Evolutionary conservation across 1,140 invertebrate species (phyloP), one percentile per base, ranked within the genome.

Genomic region (Littorina saxatilis): DNA sequence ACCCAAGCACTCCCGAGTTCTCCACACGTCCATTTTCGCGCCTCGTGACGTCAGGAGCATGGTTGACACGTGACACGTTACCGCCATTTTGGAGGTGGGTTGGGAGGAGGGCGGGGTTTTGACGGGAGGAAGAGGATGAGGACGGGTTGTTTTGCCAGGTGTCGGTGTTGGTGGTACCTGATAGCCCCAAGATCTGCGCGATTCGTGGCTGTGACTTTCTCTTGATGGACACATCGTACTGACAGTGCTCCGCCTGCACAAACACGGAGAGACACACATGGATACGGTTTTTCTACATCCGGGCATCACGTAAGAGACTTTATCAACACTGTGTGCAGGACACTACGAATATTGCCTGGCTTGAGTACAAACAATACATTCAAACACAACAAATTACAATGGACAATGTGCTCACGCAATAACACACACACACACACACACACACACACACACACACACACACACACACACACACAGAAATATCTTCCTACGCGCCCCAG

Each of bases 181-280:
- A n/a, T n/a, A n/a, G n/a, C n/a, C n/a, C n/a, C n/a, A n/a, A n/a
- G n/a, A n/a, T n/a, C 29, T 39, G 7, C 32, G 66, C 35, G 32
- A 68, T 11, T 20, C 7, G 20, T 1, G 66, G 35, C 58, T 63
- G 76, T 35, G 76, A 78, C 39, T 63, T 37, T 39, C 55, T 63
- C 58, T 58, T 78, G 55, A 29, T 55, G 35, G 55, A 63, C 5
- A 78, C 9, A 58, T 78, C 55, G 39, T 78, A 78, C 55, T 78
- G 76, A 43, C 76, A 63, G 55, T 78, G 76, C 58, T 78, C 76
- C 55, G 43, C 76, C 76, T 78, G 55, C 39, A 27, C 4, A n/a
- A 20, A 66, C 13, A 3, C 63, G 20, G 11, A 1, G 20, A 68
- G n/a, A n/a, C 20, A 58, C 55, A 11, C 55, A 58, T 5, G 55